Base-by-base conservation (phyloP, 2,113 vertebrate genomes). In the Lasiurus cinereus region DNA sequence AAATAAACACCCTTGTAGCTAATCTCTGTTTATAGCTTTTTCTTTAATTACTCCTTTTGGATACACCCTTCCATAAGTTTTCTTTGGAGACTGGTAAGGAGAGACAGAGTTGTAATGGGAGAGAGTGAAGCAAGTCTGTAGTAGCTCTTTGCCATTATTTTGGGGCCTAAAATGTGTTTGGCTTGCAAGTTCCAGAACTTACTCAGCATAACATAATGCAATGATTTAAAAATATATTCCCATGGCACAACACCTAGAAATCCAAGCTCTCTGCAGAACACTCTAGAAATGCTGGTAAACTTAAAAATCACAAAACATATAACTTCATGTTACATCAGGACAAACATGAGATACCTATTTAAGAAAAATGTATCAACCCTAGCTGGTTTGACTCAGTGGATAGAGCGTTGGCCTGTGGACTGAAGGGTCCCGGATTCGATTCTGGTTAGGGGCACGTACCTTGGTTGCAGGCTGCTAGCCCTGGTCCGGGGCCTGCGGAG, bases 161-260 rank as follows among this genome's bases (percentile, higher is more conserved):
- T 13, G 91, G 24, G 48, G 79, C 78, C 48, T 94, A 96, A 95
- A 96, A 91, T 70, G 39, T 70, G 27, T 96, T 94, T 90, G 78
- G 18, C 43, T 96, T 76, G 83, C 89, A 86, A 69, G 43, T 83
- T 70, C 67, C 13, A 33, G 74, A 74, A 86, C 91, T 97, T 96
- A 91, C 83, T 92, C 91, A 96, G 89, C 78, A 93, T 69, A 91
- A 83, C 6, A 13, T 73, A 94, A 46, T 36, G 56, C 88, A 89
- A 39, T 50, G 29, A 74, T 72, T 93, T 96, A 66, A 90, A 95
- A 94, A 89, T 92, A 82, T 66, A 79, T 86, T 94, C 70, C 74
- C 24, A 9, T 62, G 62, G 36, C 50, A 24, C 56, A 82, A 79
- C 56, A 96, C 86, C 94, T 96, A 86, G 87, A 79, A 95, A 94